These are phyloP conservation scores for Eilema griseolum DNA, from an alignment of 2,888 invertebrate genomes.

Conservation along the genomic window DNA sequence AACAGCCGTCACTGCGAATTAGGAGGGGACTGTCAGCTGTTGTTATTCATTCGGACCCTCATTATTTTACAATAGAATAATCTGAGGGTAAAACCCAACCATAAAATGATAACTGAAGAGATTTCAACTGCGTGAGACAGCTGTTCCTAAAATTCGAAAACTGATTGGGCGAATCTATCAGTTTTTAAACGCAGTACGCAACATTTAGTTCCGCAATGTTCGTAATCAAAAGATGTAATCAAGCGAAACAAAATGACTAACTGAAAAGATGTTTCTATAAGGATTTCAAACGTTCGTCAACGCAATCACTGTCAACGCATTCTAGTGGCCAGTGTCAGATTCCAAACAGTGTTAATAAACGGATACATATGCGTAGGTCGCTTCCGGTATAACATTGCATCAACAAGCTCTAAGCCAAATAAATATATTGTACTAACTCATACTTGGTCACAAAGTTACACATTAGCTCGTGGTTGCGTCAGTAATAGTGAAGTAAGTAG, in stretches of 20 bases:
- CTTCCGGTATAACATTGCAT: conserved; percentile 61
- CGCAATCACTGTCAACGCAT: conserved; percentile 51
- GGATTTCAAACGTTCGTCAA: conserved; percentile 45
- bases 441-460: conserved; percentile 50
- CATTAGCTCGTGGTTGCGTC: conserved; percentile 34
- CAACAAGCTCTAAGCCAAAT: conserved; percentile 52
- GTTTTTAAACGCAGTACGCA: conserved; percentile 30
- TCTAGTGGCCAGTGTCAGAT: conserved; percentile 57
- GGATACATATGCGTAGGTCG: conserved; percentile 65
- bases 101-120: conserved; percentile 46
- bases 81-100: conserved; percentile 36
- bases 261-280: conserved; percentile 35
- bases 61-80: conserved; percentile 50
- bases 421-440: conserved; percentile 57
- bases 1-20: conserved; percentile 60
- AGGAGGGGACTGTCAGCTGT: conserved; percentile 62
- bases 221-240: conserved; percentile 39
- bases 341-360: conserved; percentile 60
- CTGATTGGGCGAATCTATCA: conserved; percentile 31
- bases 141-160: conserved; percentile 42
- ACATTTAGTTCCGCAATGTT: conserved; percentile 46
- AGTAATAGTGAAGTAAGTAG: conserved; percentile 42
- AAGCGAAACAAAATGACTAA: conserved; percentile 45
- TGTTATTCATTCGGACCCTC: conserved; percentile 72
- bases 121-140: conserved; percentile 39